Evolutionary conservation across 1,140 invertebrate species (phyloP), one percentile per base, ranked within the genome.

Genomic region (Bursaphelenchus mucronatus): DNA sequence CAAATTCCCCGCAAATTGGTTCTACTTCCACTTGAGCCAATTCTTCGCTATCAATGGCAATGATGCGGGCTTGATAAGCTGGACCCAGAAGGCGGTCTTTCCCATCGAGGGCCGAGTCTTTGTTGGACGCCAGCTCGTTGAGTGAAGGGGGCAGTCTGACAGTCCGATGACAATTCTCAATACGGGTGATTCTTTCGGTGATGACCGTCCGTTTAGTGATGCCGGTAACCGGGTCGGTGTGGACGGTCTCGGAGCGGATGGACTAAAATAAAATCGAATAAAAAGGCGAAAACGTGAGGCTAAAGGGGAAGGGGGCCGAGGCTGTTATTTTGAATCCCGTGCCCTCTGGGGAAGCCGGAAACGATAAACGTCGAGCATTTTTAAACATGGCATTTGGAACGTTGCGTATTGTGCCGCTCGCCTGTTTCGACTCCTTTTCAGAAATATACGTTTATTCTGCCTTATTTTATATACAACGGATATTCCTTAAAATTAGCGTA

Each of bases 161-260:
- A 41, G 43, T 56, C 21, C 54, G 58, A 61, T 72, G 69, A 47
- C 63, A 69, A 13, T 70, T 74, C 46, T 67, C 63, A 9, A 62
- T 74, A 10, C 66, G 67, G 3, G 80, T 21, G 7, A 76, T 52
- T 40, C 72, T 50, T 50, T 78, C 76, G 8, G 74, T 75, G 5
- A 78, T 67, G 17, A 73, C 73, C 6, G 66, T 79, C 45, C 69
- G 55, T 56, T 80, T 80, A 47, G 67, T 75, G 11, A 70, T 40
- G 6, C 78, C 78, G 21, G 67, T 75, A 13, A 66, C 49, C 1
- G 76, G 71, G 64, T 78, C 76, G 10, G 69, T 50, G 46, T 61
- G 65, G 15, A 78, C 58, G 19, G 53, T 76, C 43, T 77, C 75
- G 44, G 58, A 64, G 45, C 57, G 59, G 44, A 45, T 56, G 4